Conservation (phyloP, 2,797 vertebrate species). For the Acanthurus lineatus region DNA sequence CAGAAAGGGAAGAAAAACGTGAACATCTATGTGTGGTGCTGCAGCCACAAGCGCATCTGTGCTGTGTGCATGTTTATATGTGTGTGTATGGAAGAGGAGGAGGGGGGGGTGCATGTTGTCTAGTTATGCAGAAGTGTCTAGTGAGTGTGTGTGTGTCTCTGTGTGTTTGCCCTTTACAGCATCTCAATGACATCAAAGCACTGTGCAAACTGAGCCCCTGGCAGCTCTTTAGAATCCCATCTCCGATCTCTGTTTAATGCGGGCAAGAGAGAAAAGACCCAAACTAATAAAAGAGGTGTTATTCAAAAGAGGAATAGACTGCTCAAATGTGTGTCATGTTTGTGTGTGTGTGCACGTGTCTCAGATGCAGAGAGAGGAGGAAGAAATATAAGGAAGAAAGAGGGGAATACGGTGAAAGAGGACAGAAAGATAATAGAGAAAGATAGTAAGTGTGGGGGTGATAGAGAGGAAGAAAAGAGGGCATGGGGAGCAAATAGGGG, state of each 20-base stretch:
- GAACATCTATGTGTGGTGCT: constrained; percentile 48
- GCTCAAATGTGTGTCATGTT: constrained; percentile 71
- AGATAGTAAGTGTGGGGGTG: constrained; percentile 39
- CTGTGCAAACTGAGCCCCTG: constrained; percentile 86
- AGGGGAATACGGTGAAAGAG: constrained; percentile 38
- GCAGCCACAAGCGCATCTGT: constrained; percentile 57
- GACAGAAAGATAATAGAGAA: constrained; percentile 41
- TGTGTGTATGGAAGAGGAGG: constrained; percentile 22
- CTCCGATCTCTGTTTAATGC: constrained; percentile 83
- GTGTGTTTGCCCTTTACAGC: constrained; percentile 79
- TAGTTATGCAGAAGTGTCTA: constrained; percentile 71
- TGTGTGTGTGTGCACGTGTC: constrained; percentile 43
- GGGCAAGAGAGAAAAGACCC: constrained; percentile 77
- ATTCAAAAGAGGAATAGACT: constrained; percentile 82
- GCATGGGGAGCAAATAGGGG: constrained; percentile 41
- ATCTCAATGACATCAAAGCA: constrained; percentile 87
- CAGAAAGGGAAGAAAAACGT: constrained; percentile 19
- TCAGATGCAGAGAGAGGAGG: constrained; percentile 31
- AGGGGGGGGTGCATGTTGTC: constrained; percentile 48
- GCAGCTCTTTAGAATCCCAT: constrained; percentile 85
- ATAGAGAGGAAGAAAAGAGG: constrained; percentile 39
- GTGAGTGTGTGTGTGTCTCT: constrained; percentile 47
- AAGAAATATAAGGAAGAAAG: constrained; percentile 44
- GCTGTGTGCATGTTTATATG: constrained; percentile 63
- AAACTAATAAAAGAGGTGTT: constrained; percentile 81